Evolutionary conservation across 2,888 invertebrate genomes (phyloP).

Genomic region (Boloria selene): DNA sequence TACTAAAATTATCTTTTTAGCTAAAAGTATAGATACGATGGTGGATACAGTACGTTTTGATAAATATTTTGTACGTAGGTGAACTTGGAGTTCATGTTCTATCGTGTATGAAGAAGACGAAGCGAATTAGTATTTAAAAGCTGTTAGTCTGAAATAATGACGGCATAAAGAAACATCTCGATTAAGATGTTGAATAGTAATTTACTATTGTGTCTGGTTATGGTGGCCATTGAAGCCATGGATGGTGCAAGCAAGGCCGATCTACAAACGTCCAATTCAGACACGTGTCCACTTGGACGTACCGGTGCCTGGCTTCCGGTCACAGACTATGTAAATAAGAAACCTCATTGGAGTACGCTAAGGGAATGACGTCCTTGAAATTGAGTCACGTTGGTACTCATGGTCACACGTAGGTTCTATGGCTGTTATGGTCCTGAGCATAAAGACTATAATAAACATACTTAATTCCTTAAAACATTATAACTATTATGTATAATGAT

Average conservation of each 20-base stretch:
- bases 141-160: slow-evolving; percentile 14
- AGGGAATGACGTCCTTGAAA: slow-evolving; percentile 41
- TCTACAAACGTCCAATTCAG: slow-evolving; percentile 49
- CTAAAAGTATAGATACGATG: too few species aligned
- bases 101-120: not conserved
- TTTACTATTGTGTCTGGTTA: slow-evolving; percentile 24
- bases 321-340: slow-evolving; percentile 69
- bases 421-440: slow-evolving; percentile 12
- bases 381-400: slow-evolving; percentile 30
- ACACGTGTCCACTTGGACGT: slow-evolving; percentile 48
- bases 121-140: slow-evolving; percentile 11
- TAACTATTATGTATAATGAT: not conserved
- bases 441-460: slow-evolving; percentile 10
- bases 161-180: slow-evolving; percentile 11
- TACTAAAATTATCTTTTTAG: not conserved
- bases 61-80: too few species aligned
- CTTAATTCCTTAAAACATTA: not conserved
- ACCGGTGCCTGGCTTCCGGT: slow-evolving; percentile 69
- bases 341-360: slow-evolving; percentile 56
- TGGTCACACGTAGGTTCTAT: slow-evolving; percentile 18
- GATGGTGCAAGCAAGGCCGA: slow-evolving; percentile 45
- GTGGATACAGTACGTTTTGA: too few species aligned
- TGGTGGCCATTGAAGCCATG: slow-evolving; percentile 22
- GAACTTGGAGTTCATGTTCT: too few species aligned
- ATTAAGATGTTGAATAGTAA: slow-evolving; percentile 26